Percentiles rank a stretch among this genome's conserved stretches.
These are phyloP conservation scores for Eretmocerus hayati DNA, from an alignment of 2,888 invertebrate genomes.

Conservation along the genomic window DNA sequence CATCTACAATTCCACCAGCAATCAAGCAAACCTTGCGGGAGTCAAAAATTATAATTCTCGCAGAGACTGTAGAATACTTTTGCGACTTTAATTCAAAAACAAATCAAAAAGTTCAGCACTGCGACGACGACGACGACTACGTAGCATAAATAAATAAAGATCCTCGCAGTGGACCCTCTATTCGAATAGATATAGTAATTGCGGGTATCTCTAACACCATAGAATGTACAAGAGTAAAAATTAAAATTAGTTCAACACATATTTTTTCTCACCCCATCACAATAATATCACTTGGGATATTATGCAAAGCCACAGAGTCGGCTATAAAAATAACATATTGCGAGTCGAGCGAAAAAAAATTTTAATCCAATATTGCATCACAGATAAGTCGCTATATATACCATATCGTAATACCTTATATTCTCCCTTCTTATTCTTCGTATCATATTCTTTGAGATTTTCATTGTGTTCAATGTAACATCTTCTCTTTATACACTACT, in stretches of 20 bases:
- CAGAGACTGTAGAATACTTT: no score
- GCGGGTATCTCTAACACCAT: no score
- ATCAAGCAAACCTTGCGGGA: no score
- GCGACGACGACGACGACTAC: not conserved
- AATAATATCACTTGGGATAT: conserved; percentile 35
- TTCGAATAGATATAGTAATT: no score
- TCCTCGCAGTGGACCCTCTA: not conserved
- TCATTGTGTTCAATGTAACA: no score
- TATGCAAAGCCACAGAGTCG: conserved; percentile 47
- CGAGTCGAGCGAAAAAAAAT: conserved; percentile 43
- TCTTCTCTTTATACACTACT: no score
- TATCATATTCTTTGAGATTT: no score
- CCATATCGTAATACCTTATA: no score
- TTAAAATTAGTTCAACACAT: conserved; percentile 47
- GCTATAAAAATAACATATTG: conserved; percentile 49
- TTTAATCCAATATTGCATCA: conserved; percentile 47
- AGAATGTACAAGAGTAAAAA: conserved; percentile 32
- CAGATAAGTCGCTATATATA: conserved; percentile 46
- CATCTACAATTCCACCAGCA: no score
- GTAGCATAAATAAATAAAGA: conserved; percentile 17
- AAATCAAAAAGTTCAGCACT: not conserved
- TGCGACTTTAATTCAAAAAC: no score
- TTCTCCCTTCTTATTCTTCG: no score
- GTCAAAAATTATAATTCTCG: no score
- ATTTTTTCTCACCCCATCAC: conserved; percentile 26